Evolutionary conservation across 2,797 vertebrate species (phyloP), one percentile per base, ranked within the genome.

Genomic region (Chloroceryle amazona): DNA sequence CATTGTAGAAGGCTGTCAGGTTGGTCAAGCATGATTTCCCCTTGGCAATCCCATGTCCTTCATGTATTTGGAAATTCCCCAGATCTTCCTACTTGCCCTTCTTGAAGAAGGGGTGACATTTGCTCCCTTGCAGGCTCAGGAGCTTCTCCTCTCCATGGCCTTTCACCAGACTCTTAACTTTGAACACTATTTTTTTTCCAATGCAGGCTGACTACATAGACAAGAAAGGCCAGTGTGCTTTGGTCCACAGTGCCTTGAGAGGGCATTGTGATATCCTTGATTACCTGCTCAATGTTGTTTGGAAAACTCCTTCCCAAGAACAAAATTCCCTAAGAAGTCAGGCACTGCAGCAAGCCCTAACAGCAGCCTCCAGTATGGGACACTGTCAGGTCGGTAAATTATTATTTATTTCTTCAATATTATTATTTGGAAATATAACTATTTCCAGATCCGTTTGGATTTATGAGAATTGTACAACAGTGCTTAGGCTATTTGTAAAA

Each of bases 311-410:
- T 28, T 98, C 97, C 70, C 98, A 93, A 72, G 99, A 98, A 81
- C 98, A 99, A 62, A 98, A 98, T 73, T 74, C 96, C 1, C 93
- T 98, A 88, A 97, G 99, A 98, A 98, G 97, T 97, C 99, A 99
- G 84, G 99, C 98, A 10, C 98, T 99, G 89, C 99, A 99, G 89
- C 99, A 99, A 96, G 99, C 99, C 7, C 96, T 99, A 89, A 99
- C 99, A 2, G 99, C 99, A 3, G 99, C 99, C 16, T 98, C 99
- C 96, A 99, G 99, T 97, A 99, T 99, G 99, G 99, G 99, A 81
- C 99, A 99, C 96, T 97, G 96, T 46, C 98, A 98, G 99, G 99
- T 99, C 94, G 79, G 96, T 80, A 39, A 12, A 39, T 39, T 39
- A 39, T 39, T 39, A 39, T 39, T 39, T 39, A 13, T 39, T 39